Base-by-base conservation (phyloP, 1,140 invertebrate species). In the Stegodyphus dumicola region DNA sequence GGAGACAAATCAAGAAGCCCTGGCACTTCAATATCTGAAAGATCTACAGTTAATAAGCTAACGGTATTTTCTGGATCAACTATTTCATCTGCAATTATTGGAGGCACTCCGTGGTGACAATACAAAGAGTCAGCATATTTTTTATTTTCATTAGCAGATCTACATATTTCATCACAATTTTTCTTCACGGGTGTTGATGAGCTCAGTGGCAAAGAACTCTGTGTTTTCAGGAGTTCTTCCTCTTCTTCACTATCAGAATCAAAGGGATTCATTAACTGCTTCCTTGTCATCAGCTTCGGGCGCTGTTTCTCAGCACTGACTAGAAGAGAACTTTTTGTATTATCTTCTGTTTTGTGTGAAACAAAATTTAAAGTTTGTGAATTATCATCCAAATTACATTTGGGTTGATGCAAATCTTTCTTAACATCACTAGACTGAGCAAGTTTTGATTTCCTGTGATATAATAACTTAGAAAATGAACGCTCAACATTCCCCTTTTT, bases 231-330 rank as follows among this genome's bases (percentile, higher is more conserved):
- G 86, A 76, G 84, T 87, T 87, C 89, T 70, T 67, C 65, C 13
- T 95, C 94, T 76, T 96, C 95, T 88, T 97, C 96, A 53, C 96
- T 95, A 89, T 97, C 95, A 71, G 95, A 96, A 70, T 95, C 96
- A 91, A 97, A 97, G 5, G 96, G 96, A 92, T 97, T 96, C 15
- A 94, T 94, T 79, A 96, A 92, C 91, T 97, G 95, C 79, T 95
- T 94, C 86, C 95, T 92, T 4, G 95, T 96, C 95, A 97, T 96
- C 88, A 97, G 90, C 88, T 87, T 77, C 6, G 75, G 84, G 9
- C 54, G 70, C 78, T 86, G 51, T 49, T 65, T 51, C 3, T 69
- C 49, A 17, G 33, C 7, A 65, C 7, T 64, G 33, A 66, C 18
- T 85, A 9, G n/a, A 71, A 48, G 9, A n/a, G 15, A 13, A 56